Evolutionary conservation across 2,888 invertebrate species (phyloP), one percentile per base, ranked within the genome.

Genomic region (Tipula unca): DNA sequence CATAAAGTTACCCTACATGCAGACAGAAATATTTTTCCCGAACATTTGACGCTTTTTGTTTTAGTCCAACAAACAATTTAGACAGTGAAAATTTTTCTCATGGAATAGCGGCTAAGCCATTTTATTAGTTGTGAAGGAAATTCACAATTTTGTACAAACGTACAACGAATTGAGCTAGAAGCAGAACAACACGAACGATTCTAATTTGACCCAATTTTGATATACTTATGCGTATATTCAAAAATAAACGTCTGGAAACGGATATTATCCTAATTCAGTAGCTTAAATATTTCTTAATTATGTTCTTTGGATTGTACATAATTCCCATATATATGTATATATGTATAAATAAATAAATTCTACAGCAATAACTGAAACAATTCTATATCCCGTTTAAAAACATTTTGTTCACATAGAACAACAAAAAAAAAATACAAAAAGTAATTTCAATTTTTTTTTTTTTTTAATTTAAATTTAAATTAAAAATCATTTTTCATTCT

Each of bases 401-500:
- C 25, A 69, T 69, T 69, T 69, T 69, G 20, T 69, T 69, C 69
- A 25, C 20, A 25, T 20, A 25, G 69, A 69, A 25, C 13, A 54
- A 4, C 35, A 39, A 39, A 39, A 39, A 13, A 48, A 25, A 69
- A 69, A 20, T 69, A 69, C 69, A 69, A 25, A 69, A 69, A 25
- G 69, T 25, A 69, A 25, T 69, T 69, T 25, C 10, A 69, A 39
- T 36, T 36, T 48, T 48, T 17, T 32, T 32, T 32, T 54, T 69
- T 69, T 69, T 69, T 69, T 69, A 69, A 69, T 69, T 69, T 69
- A 69, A 69, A 25, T 69, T 69, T 69, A 69, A 69, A 69, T 69
- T 69, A 69, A 69, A 69, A 69, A 69, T 10, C 20, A 69, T 25
- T 69, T 69, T 69, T 69, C 13, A 69, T 69, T 69, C 69, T 69